These are phyloP conservation scores for Bombus cullumanus DNA, from an alignment of 1,140 invertebrate species.

Conservation along the genomic window DNA sequence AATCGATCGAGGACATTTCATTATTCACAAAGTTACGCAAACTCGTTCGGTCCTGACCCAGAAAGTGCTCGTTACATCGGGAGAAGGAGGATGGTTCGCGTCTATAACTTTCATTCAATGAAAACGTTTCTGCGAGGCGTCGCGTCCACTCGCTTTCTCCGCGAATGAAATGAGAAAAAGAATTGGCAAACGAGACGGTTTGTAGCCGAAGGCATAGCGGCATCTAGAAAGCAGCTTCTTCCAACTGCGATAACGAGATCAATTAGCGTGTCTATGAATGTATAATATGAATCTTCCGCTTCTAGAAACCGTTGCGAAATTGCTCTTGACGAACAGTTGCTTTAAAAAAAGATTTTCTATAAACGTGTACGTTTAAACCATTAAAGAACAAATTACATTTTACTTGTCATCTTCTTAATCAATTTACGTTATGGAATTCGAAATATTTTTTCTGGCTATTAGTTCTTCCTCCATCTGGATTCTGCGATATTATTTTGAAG, in stretches of 20 bases:
- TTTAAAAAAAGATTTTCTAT: no score
- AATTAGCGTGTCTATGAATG: slow-evolving; percentile 1
- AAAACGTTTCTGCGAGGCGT: slow-evolving; percentile 19
- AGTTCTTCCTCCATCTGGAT: no score
- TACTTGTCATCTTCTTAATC: no score
- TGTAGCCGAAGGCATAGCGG: neutral
- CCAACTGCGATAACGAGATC: slow-evolving; percentile 9
- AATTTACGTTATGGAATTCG: no score
- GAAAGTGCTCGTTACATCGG: slow-evolving; percentile 21
- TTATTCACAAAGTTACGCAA: slow-evolving; percentile 43
- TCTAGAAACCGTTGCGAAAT: neutral
- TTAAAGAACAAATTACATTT: no score
- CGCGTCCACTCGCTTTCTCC: neutral
- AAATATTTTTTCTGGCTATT: no score
- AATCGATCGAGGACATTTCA: slow-evolving; percentile 41
- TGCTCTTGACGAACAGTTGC: no score
- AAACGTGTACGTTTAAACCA: no score
- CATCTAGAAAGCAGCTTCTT: no score
- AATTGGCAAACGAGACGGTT: no score
- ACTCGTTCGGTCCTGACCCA: slow-evolving; percentile 41
- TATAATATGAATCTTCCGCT: neutral
- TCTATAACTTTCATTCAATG: slow-evolving; percentile 33
- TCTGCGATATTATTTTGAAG: no score
- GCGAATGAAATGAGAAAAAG: neutral
- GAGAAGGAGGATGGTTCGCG: neutral